These are phyloP conservation scores for Phalacrocorax pelagicus DNA, from an alignment of 2,113 vertebrate genomes.

Conservation along the genomic window DNA sequence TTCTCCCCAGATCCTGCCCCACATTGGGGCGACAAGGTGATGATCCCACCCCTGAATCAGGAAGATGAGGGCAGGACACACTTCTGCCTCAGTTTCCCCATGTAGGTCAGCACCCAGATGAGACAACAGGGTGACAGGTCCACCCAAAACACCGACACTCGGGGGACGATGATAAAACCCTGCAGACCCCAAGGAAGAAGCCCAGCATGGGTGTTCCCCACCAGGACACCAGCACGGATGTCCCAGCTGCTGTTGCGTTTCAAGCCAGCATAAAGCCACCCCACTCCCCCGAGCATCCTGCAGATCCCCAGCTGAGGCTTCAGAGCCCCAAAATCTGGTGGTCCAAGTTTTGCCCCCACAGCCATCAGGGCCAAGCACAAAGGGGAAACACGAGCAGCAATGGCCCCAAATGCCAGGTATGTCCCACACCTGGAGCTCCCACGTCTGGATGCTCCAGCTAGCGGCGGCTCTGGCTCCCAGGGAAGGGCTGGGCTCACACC, in stretches of 20 bases:
- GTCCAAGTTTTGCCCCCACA: neutral
- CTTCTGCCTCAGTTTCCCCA: neutral
- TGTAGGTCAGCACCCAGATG: neutral
- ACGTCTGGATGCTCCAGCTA: neutral
- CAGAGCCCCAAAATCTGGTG: neutral
- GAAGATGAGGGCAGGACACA: neutral
- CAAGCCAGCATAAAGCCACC: neutral
- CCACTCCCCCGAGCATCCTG: rapidly evolving
- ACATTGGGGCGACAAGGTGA: neutral
- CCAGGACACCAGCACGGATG: neutral
- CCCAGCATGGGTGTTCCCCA: neutral
- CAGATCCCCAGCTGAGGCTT: neutral
- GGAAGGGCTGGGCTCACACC: neutral
- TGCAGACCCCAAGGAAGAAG: rapidly evolving
- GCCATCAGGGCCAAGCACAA: neutral
- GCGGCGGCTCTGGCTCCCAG: neutral
- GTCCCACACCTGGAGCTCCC: neutral
- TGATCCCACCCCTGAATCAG: rapidly evolving
- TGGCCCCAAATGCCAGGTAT: rapidly evolving
- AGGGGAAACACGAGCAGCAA: rapidly evolving
- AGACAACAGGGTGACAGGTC: rapidly evolving
- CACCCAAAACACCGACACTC: rapidly evolving
- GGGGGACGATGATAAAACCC: neutral
- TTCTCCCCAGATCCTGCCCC: neutral
- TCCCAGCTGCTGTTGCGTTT: rapidly evolving